A percentile compares a stretch with the other conserved stretches of the same genome.
These are phyloP conservation scores for Calidris pugnax DNA, from an alignment of 2,113 vertebrate species.

Conservation along the genomic window DNA sequence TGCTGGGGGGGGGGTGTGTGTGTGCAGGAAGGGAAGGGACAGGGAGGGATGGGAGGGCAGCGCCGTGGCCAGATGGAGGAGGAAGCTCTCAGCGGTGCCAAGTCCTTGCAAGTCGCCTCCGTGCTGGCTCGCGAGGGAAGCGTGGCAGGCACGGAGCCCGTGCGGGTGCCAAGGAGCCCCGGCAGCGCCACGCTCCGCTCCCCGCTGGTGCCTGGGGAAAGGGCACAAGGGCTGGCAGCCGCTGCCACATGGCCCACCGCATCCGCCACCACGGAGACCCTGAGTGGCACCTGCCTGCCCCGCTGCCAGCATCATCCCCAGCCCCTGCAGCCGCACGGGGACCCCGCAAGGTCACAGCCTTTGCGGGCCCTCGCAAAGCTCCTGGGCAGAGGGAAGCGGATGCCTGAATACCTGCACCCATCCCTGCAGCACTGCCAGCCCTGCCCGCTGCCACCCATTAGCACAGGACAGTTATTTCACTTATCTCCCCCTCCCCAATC, in stretches of 20 bases:
- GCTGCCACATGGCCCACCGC: not conserved
- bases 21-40: not conserved
- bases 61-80: not conserved
- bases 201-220: rapidly evolving
- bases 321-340: not conserved
- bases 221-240: rapidly evolving
- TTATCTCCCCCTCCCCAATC: not conserved
- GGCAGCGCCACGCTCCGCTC: not conserved
- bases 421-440: not conserved
- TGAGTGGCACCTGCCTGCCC: not conserved
- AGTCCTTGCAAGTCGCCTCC: not conserved
- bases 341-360: slow-evolving; percentile 20
- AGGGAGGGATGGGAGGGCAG: not conserved
- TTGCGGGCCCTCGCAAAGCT: not conserved
- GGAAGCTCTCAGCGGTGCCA: not conserved
- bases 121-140: not conserved
- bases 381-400: not conserved
- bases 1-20: not conserved
- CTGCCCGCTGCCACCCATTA: not conserved
- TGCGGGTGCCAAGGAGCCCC: not conserved
- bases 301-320: not conserved
- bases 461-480: slow-evolving; percentile 24
- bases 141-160: rapidly evolving
- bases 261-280: rapidly evolving
- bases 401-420: not conserved